Evolutionary conservation across 1,140 invertebrate species (phyloP).

Genomic region (Lepeophtheirus salmonis): DNA sequence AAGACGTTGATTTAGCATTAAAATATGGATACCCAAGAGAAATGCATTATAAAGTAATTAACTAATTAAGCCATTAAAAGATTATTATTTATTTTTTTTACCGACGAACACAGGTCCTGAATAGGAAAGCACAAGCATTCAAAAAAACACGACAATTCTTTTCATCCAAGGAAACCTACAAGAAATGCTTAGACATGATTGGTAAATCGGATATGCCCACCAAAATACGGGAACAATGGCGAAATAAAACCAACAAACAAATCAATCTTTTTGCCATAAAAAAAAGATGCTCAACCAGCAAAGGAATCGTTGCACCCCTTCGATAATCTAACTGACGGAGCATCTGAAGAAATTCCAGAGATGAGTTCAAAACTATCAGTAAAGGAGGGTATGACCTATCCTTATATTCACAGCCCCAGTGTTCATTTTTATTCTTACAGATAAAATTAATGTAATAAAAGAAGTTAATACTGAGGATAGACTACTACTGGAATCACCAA

Average conservation of each 20-base stretch:
- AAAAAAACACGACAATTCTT: conserved; percentile 5
- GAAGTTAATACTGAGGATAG: no score
- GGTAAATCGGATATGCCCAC: conserved; percentile 10
- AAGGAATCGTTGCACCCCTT: no score
- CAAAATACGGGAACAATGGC: neutral
- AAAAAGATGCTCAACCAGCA: no score
- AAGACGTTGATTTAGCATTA: conserved; percentile 14
- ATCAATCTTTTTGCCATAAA: conserved; percentile 2
- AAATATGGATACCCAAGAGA: conserved; percentile 14
- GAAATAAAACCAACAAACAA: conserved; percentile 1
- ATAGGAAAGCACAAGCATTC: conserved; percentile 10
- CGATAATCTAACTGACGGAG: no score
- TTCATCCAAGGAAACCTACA: neutral
- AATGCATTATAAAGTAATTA: conserved; percentile 9
- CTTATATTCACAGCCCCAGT: no score
- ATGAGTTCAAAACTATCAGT: no score
- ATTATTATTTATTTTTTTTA: no score
- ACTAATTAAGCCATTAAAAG: conserved; percentile 2
- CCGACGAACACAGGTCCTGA: conserved; percentile 7
- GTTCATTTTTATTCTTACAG: no score
- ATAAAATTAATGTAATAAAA: no score
- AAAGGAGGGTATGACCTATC: no score
- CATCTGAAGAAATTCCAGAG: no score
- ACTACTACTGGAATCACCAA: no score
- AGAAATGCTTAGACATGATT: conserved; percentile 1